Evolutionary conservation across 2,888 invertebrate species (phyloP), one percentile per base, ranked within the genome.

Genomic region (Priocnemis perturbator): DNA sequence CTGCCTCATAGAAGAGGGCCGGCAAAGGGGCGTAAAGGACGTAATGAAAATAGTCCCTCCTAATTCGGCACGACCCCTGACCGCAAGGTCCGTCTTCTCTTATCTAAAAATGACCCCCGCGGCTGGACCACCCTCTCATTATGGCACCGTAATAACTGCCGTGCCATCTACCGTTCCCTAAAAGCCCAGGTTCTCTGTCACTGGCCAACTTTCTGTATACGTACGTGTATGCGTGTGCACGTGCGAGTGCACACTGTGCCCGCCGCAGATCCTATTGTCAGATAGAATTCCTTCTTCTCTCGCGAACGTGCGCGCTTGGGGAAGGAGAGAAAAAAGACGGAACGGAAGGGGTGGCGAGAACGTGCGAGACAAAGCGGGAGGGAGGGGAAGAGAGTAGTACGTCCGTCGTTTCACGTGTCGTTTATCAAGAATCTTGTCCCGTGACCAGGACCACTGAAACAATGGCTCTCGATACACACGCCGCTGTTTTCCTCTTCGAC

Each of bases 1-100:
- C 67, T 15, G 19, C 56, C 50, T 4, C 21, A 47, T 17, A 15
- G 58, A 59, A 19, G 19, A 44, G 23, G 20, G n/a, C n/a, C 14
- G 26, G 56, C 60, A 60, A 61, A 74, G 68, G 75, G 74, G 67
- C 64, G 63, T 64, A 71, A 79, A 78, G 72, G 68, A 67, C 81
- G 80, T 85, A 86, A 86, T 86, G 86, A 85, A 86, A 86, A 86
- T 85, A 78, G 81, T 76, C 81, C 81, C 81, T 83, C 73, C 85
- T 85, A 85, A 86, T 86, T 86, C 81, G 71, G 63, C 76, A 67
- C 82, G 82, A 82, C 84, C 84, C 82, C 80, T 81, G 85, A 85
- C 84, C 82, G 78, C 81, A 78, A 76, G 78, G 76, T 76, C 74
- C 72, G 68, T 64, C 73, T 59, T 63, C 74, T 81, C 82, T 83